Evolutionary conservation across 1,140 invertebrate species (phyloP), one percentile per base, ranked within the genome.

Genomic region (Polyergus mexicanus): DNA sequence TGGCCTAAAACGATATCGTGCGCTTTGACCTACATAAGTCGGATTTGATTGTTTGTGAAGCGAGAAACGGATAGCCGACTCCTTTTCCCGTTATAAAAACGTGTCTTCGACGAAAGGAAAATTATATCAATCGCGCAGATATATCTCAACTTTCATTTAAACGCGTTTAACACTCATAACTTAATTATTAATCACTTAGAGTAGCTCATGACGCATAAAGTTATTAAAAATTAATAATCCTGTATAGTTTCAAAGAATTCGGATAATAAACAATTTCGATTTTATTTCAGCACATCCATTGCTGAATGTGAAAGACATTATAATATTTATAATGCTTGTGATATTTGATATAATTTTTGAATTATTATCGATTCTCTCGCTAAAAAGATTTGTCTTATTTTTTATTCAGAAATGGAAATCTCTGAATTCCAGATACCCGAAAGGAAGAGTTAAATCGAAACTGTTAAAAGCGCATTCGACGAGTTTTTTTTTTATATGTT

Each of bases 11-110:
- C 41, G 60, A 75, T 74, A 63, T 75, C 62, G 13, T 41, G 25
- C 60, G 63, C 62, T 90, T 63, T 90, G 89, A 88, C 84, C 89
- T 35, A 90, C 44, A 90, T 90, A 83, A 72, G 72, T 75, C 19
- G 32, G 41, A 80, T 76, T 71, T 71, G 86, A 88, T 90, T 88
- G 38, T 89, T 89, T 90, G 58, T 74, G 41, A 76, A 90, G 25
- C 65, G 10, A 28, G 22, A 32, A 28, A 28, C 25, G 56, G 22
- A 35, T 47, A 44, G 19, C n/a, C 62, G 32, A 25, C 1, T 16
- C 47, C 35, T 69, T 60, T 65, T 32, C 35, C 19, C 22, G 11
- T 35, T 76, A 76, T 28, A 8, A 80, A 13, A 69, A 63, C 22
- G 2, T 13, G 16, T 58, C 35, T 16, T 44, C 47, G 0, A 25